A percentile compares a stretch with the other conserved stretches of the same genome.
These are phyloP conservation scores for Erpornis zantholeuca DNA, from an alignment of 2,113 vertebrate genomes.

Conservation along the genomic window DNA sequence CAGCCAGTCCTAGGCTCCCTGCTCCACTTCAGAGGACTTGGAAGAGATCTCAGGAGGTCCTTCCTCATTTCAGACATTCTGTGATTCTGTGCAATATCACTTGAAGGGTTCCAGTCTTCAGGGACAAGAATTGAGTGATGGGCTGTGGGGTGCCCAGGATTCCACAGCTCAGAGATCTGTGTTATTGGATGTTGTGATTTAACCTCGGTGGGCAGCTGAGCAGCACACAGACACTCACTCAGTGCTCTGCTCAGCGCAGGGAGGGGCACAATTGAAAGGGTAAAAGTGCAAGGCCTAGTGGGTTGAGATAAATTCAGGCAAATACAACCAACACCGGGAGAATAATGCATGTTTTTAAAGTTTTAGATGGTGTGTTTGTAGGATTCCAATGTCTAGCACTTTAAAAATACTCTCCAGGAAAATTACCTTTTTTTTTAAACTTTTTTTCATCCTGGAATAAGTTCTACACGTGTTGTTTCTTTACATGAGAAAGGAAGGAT, in stretches of 20 bases:
- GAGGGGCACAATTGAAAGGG: neutral
- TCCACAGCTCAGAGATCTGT: neutral
- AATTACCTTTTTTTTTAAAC: neutral
- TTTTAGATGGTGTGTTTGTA: neutral
- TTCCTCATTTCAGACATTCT: neutral
- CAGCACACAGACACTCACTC: neutral
- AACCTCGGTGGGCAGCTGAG: neutral
- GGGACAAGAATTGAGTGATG: neutral
- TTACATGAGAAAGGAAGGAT: neutral
- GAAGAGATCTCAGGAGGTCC: neutral
- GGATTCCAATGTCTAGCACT: neutral
- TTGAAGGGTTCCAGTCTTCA: neutral
- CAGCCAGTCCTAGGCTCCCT: neutral
- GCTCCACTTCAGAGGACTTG: neutral
- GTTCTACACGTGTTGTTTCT: neutral
- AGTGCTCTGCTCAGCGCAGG: neutral
- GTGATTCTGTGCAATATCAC: neutral
- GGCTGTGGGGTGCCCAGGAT: neutral
- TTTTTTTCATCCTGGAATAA: neutral
- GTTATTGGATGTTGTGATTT: neutral
- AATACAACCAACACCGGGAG: neutral
- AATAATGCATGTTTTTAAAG: neutral
- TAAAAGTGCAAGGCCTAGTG: neutral
- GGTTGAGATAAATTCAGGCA: neutral
- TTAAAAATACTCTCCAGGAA: neutral